Evolutionary conservation across 2,797 vertebrate genomes (phyloP), one percentile per base, ranked within the genome.

Genomic region (Galago senegalensis): DNA sequence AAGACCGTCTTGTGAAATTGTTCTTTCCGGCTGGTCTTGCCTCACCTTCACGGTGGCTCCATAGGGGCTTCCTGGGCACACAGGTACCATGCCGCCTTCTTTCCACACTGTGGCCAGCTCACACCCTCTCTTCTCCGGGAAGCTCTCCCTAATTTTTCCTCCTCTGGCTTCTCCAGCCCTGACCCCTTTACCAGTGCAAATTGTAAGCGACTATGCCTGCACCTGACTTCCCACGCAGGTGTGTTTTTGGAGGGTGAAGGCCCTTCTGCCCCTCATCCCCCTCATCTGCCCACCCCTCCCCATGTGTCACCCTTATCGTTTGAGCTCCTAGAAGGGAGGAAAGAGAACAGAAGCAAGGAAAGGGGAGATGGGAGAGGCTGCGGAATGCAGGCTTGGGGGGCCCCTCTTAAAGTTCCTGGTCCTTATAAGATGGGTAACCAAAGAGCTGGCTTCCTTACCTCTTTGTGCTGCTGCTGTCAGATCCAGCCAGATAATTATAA

Each of bases 401-500:
- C 53, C 87, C 29, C 2, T 3, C 65, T n/a, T 2, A 49, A 88
- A 97, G 97, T 97, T 96, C 96, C 98, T 96, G 97, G 98, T 97
- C 98, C 97, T 98, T 97, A 97, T 85, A 98, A 98, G 98, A 97
- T 97, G 98, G 98, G 98, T 98, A 98, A 97, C 97, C 91, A 88
- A 96, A 96, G 89, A 97, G 91, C 96, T 94, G 69, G 95, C 95
- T 98, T 97, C 97, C 97, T 97, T 96, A 92, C 97, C 97, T 98
- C 96, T 97, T 96, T 95, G 94, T 96, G 93, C 98, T 97, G 96
- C 98, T 96, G 97, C 98, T 96, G 95, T 98, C 98, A 97, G 98
- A 98, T 93, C 0, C 98, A 98, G 98, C 97, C 97, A 97, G 98
- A 98, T 98, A 98, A 99, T 99, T 99, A 98, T 98, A 98, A 98